Evolutionary conservation across 2,113 vertebrate species (phyloP).

Genomic region (Oceanodroma tethys): DNA sequence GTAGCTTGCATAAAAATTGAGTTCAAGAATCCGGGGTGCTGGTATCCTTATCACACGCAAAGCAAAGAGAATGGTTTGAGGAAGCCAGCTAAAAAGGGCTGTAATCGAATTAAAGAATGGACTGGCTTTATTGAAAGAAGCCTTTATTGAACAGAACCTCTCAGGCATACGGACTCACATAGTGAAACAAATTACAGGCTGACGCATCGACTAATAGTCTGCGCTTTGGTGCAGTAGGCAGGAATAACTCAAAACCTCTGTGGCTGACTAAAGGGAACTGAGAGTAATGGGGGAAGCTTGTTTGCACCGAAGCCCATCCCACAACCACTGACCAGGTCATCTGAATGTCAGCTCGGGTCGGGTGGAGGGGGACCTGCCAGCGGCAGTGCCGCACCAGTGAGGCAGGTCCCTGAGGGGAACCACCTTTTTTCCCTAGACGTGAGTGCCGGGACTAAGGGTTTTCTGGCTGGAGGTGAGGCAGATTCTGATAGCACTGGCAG

Average conservation of each 20-base stretch:
- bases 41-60: background rate
- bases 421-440: background rate
- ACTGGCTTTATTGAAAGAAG: background rate
- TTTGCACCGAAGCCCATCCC: background rate
- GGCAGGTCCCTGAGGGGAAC: fast-evolving
- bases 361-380: background rate
- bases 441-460: background rate
- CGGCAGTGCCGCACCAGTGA: fast-evolving
- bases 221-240: background rate
- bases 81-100: background rate
- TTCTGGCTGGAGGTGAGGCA: background rate
- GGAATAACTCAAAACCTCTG: constrained; percentile 23
- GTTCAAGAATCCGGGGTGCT: background rate
- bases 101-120: constrained; percentile 19
- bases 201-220: background rate
- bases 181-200: constrained; percentile 28
- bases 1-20: background rate
- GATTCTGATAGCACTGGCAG: background rate
- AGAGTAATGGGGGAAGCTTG: background rate
- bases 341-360: fast-evolving
- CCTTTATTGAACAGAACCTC: background rate
- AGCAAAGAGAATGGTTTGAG: background rate
- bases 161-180: background rate
- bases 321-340: background rate
- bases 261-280: background rate